These are phyloP conservation scores for Capitulum mitella DNA, from an alignment of 2,888 invertebrate species.

Conservation along the genomic window DNA sequence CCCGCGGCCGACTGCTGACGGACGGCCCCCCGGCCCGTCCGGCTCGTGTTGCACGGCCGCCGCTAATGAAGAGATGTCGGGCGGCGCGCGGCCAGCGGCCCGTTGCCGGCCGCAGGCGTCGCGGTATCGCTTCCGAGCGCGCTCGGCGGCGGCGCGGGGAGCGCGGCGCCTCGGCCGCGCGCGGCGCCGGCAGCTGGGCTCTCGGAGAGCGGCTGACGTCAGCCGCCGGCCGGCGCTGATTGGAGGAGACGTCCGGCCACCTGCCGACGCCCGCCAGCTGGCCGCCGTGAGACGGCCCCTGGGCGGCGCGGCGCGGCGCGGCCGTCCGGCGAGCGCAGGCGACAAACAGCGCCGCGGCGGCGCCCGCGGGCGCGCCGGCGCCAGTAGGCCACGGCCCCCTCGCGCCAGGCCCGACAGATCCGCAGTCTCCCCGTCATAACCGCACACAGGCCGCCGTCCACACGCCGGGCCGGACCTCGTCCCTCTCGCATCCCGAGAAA, in stretches of 20 bases:
- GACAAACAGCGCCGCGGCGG: neutral
- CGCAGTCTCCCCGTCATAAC: too few relatives aligned
- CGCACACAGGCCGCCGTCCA: neutral
- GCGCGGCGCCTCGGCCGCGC: neutral
- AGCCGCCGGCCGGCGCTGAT: neutral
- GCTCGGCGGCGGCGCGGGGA: neutral
- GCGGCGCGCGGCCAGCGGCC: neutral
- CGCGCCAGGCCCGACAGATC: too few relatives aligned
- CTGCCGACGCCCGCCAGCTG: neutral
- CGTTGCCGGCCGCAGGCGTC: neutral
- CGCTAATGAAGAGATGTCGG: neutral
- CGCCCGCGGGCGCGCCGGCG: neutral
- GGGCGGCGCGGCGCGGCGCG: neutral
- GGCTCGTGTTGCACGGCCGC: neutral
- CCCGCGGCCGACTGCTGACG: neutral
- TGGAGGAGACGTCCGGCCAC: constrained; percentile 18
- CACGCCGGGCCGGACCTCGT: neutral
- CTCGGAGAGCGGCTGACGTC: constrained; percentile 21
- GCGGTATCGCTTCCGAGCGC: too few relatives aligned
- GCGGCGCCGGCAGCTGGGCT: constrained; percentile 8
- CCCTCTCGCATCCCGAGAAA: too few relatives aligned
- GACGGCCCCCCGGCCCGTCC: neutral
- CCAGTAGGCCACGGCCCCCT: neutral
- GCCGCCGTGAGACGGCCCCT: neutral
- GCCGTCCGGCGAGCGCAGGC: neutral